Conservation (phyloP, 2,113 vertebrate species). For the Tiliqua scincoides region DNA sequence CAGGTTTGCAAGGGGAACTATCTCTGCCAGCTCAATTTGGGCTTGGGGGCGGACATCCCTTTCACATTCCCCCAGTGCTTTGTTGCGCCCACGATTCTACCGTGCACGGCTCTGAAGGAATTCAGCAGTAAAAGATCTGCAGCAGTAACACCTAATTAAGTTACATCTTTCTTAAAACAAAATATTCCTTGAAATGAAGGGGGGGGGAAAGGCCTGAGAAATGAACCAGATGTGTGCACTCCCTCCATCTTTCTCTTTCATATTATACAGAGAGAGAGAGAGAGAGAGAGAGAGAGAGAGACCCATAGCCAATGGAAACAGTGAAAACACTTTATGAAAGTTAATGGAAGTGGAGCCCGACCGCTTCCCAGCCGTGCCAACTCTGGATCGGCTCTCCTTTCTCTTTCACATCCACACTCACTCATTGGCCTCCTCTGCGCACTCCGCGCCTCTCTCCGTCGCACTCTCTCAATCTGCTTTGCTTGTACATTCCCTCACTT, state of each 20-base stretch:
- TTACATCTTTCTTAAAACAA: conserved; percentile 68
- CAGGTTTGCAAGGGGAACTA: background rate
- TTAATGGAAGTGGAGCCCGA: background rate
- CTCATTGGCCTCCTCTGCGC: background rate
- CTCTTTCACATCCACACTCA: background rate
- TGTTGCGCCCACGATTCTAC: background rate
- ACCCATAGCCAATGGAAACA: accelerated
- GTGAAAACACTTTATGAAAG: background rate
- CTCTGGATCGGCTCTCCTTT: accelerated
- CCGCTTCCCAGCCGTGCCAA: accelerated
- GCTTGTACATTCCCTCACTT: background rate
- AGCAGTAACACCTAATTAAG: conserved; percentile 70
- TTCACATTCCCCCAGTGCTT: background rate
- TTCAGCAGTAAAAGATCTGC: conserved; percentile 67
- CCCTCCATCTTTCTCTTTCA: conserved; percentile 7
- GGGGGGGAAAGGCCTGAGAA: conserved; percentile 30
- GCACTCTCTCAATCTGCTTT: background rate
- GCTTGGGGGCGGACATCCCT: background rate
- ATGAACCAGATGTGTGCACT: conserved; percentile 64
- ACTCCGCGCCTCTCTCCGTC: too few relatives aligned
- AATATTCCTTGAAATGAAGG: conserved; percentile 43
- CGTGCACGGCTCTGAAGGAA: conserved; percentile 45
- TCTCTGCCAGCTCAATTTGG: conserved; percentile 10
- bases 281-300: accelerated
- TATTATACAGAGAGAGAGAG: accelerated